Evolutionary conservation across 1,140 invertebrate genomes (phyloP).

Genomic region (Sminthurides bifidus): DNA sequence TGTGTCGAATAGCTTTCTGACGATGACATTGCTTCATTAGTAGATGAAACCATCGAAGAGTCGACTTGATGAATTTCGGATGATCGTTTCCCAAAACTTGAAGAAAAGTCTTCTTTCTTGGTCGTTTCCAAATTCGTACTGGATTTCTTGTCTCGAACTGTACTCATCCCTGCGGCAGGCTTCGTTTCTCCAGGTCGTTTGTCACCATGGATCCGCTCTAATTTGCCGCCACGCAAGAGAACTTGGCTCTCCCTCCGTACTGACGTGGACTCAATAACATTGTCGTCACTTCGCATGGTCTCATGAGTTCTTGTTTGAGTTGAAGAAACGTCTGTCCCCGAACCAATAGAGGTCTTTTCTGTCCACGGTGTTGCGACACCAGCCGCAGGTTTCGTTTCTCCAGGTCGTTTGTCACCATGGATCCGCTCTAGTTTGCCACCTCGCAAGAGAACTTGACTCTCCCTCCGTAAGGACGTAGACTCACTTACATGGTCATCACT

Average conservation of each 20-base stretch:
- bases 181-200: background rate
- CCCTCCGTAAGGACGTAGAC: no score
- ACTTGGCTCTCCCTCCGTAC: background rate
- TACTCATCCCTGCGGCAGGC: background rate
- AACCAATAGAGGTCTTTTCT: background rate
- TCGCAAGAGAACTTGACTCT: background rate
- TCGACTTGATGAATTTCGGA: no score
- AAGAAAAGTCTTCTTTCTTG: no score
- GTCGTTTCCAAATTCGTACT: no score
- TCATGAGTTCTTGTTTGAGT: no score
- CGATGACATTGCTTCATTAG: background rate
- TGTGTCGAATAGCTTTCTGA: no score
- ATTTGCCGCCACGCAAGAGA: constrained; percentile 5
- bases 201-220: background rate
- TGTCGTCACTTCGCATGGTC: no score
- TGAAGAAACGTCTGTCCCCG: no score
- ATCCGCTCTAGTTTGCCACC: constrained; percentile 1
- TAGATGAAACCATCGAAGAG: background rate
- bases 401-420: background rate
- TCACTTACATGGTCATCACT: no score
- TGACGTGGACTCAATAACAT: no score
- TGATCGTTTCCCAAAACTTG: background rate
- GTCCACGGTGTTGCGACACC: background rate
- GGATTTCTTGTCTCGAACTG: background rate
- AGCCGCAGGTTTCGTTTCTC: background rate